These are phyloP conservation scores for Dasypolia templi DNA, from an alignment of 2,888 invertebrate species.

Conservation along the genomic window DNA sequence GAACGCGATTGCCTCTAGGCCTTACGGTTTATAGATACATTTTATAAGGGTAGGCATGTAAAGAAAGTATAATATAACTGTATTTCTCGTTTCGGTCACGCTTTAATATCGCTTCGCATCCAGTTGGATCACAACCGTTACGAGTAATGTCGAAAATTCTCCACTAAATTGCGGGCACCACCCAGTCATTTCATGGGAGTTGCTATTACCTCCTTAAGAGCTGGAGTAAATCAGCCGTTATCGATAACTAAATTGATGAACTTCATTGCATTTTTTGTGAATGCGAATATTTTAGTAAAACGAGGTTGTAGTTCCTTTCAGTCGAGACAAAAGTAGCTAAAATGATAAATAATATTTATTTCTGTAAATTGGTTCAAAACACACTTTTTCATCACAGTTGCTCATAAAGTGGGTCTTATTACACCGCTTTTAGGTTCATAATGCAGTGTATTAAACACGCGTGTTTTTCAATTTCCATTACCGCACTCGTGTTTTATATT, in stretches of 20 bases:
- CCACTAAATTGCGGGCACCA: slow-evolving; percentile 43
- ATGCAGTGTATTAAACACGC: too few relatives aligned
- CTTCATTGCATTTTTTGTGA: slow-evolving; percentile 40
- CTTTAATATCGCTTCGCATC: background rate
- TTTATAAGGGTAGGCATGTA: background rate
- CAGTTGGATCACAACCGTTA: slow-evolving; percentile 26
- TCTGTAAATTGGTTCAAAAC: too few relatives aligned
- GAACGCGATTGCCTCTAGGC: too few relatives aligned
- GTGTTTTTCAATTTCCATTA: too few relatives aligned
- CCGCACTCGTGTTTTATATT: too few relatives aligned
- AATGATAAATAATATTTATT: too few relatives aligned
- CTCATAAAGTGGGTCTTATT: too few relatives aligned
- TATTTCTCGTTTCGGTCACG: background rate
- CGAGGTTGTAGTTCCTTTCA: background rate
- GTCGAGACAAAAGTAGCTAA: too few relatives aligned
- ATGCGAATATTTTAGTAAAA: slow-evolving; percentile 8
- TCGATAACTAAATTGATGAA: slow-evolving; percentile 49
- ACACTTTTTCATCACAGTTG: too few relatives aligned
- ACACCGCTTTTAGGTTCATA: too few relatives aligned
- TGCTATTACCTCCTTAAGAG: slow-evolving; percentile 46
- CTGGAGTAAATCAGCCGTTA: slow-evolving; percentile 49
- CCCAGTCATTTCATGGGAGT: slow-evolving; percentile 45
- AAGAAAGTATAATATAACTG: background rate
- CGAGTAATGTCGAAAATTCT: slow-evolving; percentile 43
- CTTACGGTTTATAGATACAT: background rate